Evolutionary conservation across 2,797 vertebrate genomes (phyloP), one percentile per base, ranked within the genome.

Genomic region (Betta splendens): DNA sequence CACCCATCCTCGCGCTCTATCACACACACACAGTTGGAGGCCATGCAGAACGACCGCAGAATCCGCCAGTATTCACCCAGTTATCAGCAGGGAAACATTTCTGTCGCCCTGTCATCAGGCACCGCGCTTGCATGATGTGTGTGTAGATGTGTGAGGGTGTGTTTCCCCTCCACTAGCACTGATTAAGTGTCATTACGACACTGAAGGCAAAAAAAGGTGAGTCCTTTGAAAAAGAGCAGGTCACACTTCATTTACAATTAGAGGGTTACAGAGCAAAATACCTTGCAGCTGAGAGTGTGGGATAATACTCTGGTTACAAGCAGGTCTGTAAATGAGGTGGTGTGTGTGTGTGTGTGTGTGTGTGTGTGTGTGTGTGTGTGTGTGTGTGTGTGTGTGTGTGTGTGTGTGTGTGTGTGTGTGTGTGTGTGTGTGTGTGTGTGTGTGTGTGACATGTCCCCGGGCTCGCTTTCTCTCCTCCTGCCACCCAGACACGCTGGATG

Each of bases 401-500:
- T 47, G 46, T 56, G 44, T 17, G 36, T 47, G 72, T 54, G 49
- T 56, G n/a, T 51, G 48, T 45, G 31, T 16, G 37, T 47, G 36
- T 54, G 20, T 52, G 40, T 63, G 22, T 46, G 31, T 44, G 38
- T 69, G 23, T 51, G 25, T 53, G 9, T 60, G 5, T 74, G 50
- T 71, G 76, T 67, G 62, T 67, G 28, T 37, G 29, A 29, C 54
- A 52, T 72, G 61, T 84, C 80, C 75, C 67, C 59, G 46, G 74
- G 81, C 77, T 28, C 64, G 45, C 49, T 44, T 46, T 65, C 68
- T 72, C 49, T 81, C 73, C 68, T 73, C 58, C 66, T 72, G 79
- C 75, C 82, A 85, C 74, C 42, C 62, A 59, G 87, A 80, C 80
- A 67, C 62, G 44, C 66, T 76, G 82, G 87, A 89, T 69, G 78